phyloP scores from a whole-genome alignment of 2,113 vertebrate species.

The Apteryx mantelli region DNA sequence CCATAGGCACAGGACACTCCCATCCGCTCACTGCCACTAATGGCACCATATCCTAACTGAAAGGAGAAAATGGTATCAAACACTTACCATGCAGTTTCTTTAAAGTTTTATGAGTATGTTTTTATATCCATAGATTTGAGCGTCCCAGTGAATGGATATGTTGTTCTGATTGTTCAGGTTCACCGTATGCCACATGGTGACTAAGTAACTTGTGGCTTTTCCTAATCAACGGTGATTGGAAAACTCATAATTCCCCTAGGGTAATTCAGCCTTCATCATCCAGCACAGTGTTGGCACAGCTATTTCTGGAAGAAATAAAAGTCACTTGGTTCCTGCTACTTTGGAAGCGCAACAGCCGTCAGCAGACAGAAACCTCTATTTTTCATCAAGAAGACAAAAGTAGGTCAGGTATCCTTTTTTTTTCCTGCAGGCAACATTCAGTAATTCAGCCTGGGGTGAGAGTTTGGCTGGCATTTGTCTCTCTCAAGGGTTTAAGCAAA shows the following conservation, averaged over 20 bases:
- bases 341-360: not conserved
- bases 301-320: slow-evolving; percentile 14
- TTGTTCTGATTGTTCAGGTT: not conserved
- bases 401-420: slow-evolving; percentile 24
- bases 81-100: not conserved
- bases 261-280: not conserved
- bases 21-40: not conserved
- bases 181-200: not conserved
- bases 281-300: not conserved
- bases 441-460: not conserved
- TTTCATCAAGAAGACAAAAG: slow-evolving; percentile 38
- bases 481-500: slow-evolving; percentile 31
- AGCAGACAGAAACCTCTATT: not conserved
- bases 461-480: slow-evolving; percentile 32
- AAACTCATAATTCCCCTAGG: not conserved
- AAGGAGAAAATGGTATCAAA: not conserved
- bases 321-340: not conserved
- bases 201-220: not conserved
- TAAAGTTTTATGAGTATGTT: not conserved
- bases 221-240: not conserved
- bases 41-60: not conserved
- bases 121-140: not conserved
- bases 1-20: not conserved
- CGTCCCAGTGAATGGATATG: not conserved
- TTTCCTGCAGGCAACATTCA: slow-evolving; percentile 1